Conservation (phyloP, 2,888 invertebrate genomes). For the Serripes groenlandicus region DNA sequence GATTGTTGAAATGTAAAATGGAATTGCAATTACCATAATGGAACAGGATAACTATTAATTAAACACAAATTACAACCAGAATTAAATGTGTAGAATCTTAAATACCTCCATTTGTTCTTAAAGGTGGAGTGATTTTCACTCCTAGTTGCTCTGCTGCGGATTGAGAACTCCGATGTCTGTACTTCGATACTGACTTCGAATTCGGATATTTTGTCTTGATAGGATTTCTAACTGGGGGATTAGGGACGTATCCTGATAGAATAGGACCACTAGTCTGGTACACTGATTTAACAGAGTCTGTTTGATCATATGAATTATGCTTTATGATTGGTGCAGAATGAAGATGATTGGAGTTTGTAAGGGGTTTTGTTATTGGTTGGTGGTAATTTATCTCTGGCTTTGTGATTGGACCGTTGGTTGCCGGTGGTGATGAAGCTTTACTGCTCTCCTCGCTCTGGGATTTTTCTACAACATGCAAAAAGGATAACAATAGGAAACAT, state of each 20-base stretch:
- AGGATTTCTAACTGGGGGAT: slow-evolving; percentile 67
- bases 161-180: slow-evolving; percentile 66
- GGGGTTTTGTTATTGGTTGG: slow-evolving; percentile 65
- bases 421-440: slow-evolving; percentile 58
- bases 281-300: slow-evolving; percentile 40
- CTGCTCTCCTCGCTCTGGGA: slow-evolving; percentile 60
- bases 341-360: slow-evolving; percentile 46
- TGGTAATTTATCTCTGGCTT: slow-evolving; percentile 64
- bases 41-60: too few relatives aligned
- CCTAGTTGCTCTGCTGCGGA: slow-evolving; percentile 81
- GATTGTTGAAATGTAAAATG: too few relatives aligned
- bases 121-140: slow-evolving; percentile 76
- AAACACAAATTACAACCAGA: too few relatives aligned
- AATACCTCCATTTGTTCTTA: slow-evolving; percentile 72
- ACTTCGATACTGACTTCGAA: slow-evolving; percentile 34
- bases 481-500: background rate
- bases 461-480: slow-evolving; percentile 74
- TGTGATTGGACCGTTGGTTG: slow-evolving; percentile 70
- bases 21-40: too few relatives aligned
- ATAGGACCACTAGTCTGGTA: slow-evolving; percentile 56
- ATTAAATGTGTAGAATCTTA: too few relatives aligned
- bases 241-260: slow-evolving; percentile 59
- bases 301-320: slow-evolving; percentile 43
- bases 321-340: slow-evolving; percentile 46
- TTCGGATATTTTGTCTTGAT: slow-evolving; percentile 60